A percentile compares a stretch with the other conserved stretches of the same genome.
Conservation (phyloP, 2,888 invertebrate genomes). For the Hydrotaea cyrtoneurina region DNA sequence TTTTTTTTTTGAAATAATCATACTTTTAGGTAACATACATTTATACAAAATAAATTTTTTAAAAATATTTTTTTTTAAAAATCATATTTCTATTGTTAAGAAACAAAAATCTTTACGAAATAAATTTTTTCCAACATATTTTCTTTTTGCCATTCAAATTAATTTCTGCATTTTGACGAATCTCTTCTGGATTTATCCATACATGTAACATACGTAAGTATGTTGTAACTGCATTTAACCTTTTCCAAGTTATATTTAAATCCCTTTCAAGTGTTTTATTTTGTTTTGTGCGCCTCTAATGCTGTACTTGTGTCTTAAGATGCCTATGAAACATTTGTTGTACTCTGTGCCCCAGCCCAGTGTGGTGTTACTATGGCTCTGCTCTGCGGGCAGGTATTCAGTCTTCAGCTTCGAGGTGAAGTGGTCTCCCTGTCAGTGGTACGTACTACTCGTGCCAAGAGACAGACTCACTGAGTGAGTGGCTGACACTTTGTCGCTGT, state of each 20-base stretch:
- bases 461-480: slow-evolving; percentile 15
- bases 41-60: no score
- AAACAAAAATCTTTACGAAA: no score
- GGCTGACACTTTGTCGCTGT: slow-evolving; percentile 21
- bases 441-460: neutral
- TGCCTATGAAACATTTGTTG: neutral
- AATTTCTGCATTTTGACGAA: no score
- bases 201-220: neutral
- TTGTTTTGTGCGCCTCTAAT: slow-evolving; percentile 1
- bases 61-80: no score
- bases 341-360: no score
- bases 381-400: neutral
- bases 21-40: no score
- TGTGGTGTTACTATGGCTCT: neutral
- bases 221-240: neutral
- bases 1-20: no score
- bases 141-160: no score
- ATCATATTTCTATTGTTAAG: no score
- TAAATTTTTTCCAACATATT: no score
- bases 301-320: neutral
- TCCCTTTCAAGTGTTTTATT: neutral
- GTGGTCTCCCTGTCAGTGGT: neutral
- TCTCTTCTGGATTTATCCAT: neutral
- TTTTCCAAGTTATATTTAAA: slow-evolving; percentile 1
- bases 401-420: slow-evolving; percentile 26